Conservation (phyloP, 37 sponge, comb jelly and placozoan species). For the Axinella damicornis region DNA sequence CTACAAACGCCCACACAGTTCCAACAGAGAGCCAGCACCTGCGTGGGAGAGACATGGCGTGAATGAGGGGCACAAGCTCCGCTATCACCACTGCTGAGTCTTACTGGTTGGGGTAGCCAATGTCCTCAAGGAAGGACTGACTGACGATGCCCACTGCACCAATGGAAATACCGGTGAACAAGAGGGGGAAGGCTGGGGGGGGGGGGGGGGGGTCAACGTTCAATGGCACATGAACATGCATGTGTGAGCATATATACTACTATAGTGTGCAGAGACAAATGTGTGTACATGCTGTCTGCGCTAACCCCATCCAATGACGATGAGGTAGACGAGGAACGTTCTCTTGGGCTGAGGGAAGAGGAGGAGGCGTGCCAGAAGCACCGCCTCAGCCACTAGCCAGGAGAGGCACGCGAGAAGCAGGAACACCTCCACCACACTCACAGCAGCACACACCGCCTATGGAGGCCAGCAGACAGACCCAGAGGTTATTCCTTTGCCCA, state of each 20-base stretch:
- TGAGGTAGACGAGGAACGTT: conserved; percentile 21
- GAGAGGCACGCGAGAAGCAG: conserved; percentile 3
- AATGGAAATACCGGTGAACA: conserved; percentile 23
- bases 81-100: neutral
- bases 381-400: conserved; percentile 36
- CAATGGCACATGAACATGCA: no score
- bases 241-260: no score
- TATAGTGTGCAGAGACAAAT: neutral
- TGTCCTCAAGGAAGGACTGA: neutral
- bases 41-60: neutral
- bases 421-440: conserved; percentile 17
- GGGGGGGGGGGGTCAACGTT: neutral
- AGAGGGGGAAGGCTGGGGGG: neutral
- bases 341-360: conserved; percentile 18
- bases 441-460: conserved; percentile 28
- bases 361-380: conserved; percentile 33
- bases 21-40: conserved; percentile 20
- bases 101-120: conserved; percentile 44
- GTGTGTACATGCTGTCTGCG: neutral
- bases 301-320: conserved; percentile 45
- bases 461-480: neutral
- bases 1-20: conserved; percentile 7
- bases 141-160: conserved; percentile 10
- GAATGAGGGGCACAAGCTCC: neutral
- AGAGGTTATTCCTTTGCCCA: no score